Conservation (phyloP, 2,113 vertebrate genomes). For the Lonchura striata region DNA sequence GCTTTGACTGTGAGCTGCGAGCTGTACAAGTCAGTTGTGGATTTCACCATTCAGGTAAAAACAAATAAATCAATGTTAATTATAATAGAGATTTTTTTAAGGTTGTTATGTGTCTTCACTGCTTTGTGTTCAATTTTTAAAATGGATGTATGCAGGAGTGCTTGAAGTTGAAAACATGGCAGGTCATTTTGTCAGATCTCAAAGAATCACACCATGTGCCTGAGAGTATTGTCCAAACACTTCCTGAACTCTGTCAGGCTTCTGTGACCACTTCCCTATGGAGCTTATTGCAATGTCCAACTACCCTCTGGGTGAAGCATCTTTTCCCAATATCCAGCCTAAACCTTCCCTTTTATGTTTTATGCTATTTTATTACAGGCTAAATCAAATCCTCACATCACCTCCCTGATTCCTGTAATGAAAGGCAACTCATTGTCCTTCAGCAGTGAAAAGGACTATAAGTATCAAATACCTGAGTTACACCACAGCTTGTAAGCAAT, state of each 20-base stretch:
- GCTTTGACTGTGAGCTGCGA: constrained; percentile 91
- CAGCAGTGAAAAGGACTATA: background rate
- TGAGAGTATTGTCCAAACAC: background rate
- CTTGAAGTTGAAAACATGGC: background rate
- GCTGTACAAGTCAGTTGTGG: constrained; percentile 97
- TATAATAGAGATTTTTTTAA: rapidly evolving
- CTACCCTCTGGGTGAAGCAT: background rate
- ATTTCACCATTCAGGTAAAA: constrained; percentile 96
- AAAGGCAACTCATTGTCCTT: background rate
- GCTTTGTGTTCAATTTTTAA: background rate
- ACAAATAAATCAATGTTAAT: background rate
- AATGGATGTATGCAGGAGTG: background rate
- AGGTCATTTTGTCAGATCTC: background rate
- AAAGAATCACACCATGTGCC: background rate
- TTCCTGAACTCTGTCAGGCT: background rate
- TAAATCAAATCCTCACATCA: background rate
- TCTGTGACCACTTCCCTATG: rapidly evolving
- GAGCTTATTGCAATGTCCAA: background rate
- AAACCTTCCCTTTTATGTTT: background rate
- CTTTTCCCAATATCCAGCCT: background rate
- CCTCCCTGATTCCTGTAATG: background rate
- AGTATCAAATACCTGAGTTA: background rate
- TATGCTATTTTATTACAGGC: background rate
- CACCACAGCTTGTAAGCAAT: background rate
- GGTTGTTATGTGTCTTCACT: background rate